Evolutionary conservation across 2,888 invertebrate genomes (phyloP).

Genomic region (Ischnus inquisitorius): DNA sequence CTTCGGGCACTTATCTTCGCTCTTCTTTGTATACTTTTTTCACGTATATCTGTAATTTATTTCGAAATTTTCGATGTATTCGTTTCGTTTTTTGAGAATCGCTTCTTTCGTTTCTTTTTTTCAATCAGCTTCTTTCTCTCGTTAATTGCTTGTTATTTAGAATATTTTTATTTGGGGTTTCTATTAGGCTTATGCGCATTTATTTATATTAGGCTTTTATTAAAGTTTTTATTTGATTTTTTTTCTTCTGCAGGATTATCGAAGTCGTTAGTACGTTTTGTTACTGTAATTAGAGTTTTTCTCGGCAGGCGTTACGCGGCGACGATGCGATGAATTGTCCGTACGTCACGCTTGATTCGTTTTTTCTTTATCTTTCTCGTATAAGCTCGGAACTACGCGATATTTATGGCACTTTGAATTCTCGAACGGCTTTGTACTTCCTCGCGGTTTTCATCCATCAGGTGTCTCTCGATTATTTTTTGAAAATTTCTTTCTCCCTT

Average conservation of each 20-base stretch:
- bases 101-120: not conserved
- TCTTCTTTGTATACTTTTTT: constrained; percentile 5
- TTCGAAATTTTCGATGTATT: constrained; percentile 4
- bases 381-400: constrained; percentile 20
- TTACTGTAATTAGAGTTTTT: constrained; percentile 14
- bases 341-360: constrained; percentile 3
- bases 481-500: constrained; percentile 5
- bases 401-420: constrained; percentile 75
- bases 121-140: not conserved
- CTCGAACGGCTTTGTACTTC: constrained; percentile 61
- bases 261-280: constrained; percentile 27
- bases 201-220: constrained; percentile 44
- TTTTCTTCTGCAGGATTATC: constrained; percentile 7
- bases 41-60: constrained; percentile 11
- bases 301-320: constrained; percentile 9
- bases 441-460: constrained; percentile 57
- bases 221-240: constrained; percentile 34
- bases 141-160: constrained; percentile 37
- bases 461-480: constrained; percentile 34
- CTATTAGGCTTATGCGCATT: not conserved
- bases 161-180: constrained; percentile 20
- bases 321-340: not conserved
- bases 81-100: not conserved
- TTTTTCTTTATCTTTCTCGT: not conserved
- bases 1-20: constrained; percentile 43